Conservation (phyloP, 2,113 vertebrate genomes). For the Amphiprion ocellaris region DNA sequence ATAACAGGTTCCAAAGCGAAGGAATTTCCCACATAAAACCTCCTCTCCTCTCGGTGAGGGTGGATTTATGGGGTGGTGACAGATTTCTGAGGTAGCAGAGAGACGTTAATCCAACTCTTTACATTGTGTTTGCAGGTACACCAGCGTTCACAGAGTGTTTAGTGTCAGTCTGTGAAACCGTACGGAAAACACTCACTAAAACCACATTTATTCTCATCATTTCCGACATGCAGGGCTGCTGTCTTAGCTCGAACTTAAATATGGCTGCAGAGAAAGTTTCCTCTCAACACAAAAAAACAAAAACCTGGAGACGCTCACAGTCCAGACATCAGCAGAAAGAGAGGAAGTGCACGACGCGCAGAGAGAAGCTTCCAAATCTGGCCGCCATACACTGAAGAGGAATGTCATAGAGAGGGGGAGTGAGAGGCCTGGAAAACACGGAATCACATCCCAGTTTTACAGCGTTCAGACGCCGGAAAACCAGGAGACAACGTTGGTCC, state of each 20-base stretch:
- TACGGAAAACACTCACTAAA: background rate
- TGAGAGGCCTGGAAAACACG: slow-evolving; percentile 65
- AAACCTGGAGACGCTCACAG: slow-evolving; percentile 11
- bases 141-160: slow-evolving; percentile 4
- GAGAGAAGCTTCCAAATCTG: slow-evolving; percentile 73
- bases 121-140: slow-evolving; percentile 3
- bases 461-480: slow-evolving; percentile 1
- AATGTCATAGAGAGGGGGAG: slow-evolving; percentile 65
- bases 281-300: slow-evolving; percentile 1
- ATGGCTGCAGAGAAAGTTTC: background rate
- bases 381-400: slow-evolving; percentile 62
- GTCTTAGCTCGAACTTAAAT: background rate
- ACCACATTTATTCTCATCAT: slow-evolving; percentile 6
- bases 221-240: background rate
- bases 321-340: slow-evolving; percentile 69
- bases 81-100: slow-evolving; percentile 38
- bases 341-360: slow-evolving; percentile 68
- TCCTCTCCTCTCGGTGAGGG: slow-evolving; percentile 12
- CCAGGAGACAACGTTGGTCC: background rate
- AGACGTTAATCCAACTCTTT: slow-evolving; percentile 45
- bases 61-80: slow-evolving; percentile 46
- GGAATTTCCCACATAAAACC: slow-evolving; percentile 4
- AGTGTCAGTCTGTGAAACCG: background rate
- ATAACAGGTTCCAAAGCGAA: slow-evolving; percentile 15
- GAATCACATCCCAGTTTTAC: slow-evolving; percentile 48